Base-by-base conservation (phyloP, 2,797 vertebrate species). In the Spondyliosoma cantharus region DNA sequence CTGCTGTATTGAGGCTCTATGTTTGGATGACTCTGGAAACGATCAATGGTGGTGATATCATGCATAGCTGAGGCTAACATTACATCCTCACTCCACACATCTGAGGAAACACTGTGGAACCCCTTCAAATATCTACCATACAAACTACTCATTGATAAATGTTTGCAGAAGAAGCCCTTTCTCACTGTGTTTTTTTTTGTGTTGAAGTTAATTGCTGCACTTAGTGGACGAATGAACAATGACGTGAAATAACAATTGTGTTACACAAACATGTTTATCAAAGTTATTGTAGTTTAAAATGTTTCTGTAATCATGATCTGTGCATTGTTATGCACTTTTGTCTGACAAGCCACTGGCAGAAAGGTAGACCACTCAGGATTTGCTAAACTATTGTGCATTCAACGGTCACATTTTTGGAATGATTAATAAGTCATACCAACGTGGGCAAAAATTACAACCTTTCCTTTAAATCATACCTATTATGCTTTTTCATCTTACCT, bases 181-280 rank as follows among this genome's bases (percentile, higher is more conserved):
- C 25, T 46, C 61, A 57, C 54, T 29, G 48, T 1, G 8, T 32
- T 70, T 65, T 52, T 32, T 70, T 65, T 52, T 16, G 15, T 67
- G 52, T 59, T 29, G 53, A 54, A 43, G 17, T 69, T 64, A 15
- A 27, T 43, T 54, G 27, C 8, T 61, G 4, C 17, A 22, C 45
- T 56, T 27, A 9, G 13, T 7, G 13, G n/a, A 19, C 61, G 14
- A 60, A 73, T 74, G 27, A 67, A 37, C n/a, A 43, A 24, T 59
- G 48, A 59, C 63, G 50, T 13, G 27, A 70, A 27, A 52, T 63
- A 76, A 54, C 62, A 67, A 52, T 67, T 8, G 20, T 52, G 49
- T 3, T 20, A 5, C 22, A 24, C n/a, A 25, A 62, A 61, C 17
- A 54, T 63, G 37, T 57, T 66, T 71, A 20, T 12, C 13, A 61